phyloP scores from a whole-genome alignment of 2,888 invertebrate genomes.

The Acheta domesticus region DNA sequence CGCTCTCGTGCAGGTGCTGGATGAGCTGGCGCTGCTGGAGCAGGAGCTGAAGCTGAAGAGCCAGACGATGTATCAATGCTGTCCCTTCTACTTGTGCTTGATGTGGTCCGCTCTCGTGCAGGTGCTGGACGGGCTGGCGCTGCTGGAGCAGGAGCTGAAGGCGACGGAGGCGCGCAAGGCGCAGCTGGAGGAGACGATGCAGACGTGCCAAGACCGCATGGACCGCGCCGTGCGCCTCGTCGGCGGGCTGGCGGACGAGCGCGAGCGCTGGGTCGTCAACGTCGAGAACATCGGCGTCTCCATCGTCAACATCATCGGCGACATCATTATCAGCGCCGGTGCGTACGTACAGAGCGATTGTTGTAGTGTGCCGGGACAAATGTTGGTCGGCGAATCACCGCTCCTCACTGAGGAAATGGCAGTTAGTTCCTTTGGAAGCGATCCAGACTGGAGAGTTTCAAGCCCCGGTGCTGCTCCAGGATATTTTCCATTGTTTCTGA shows the following conservation, averaged over 20 bases:
- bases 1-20: no score
- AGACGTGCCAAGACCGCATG: slow-evolving; percentile 72
- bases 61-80: no score
- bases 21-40: no score
- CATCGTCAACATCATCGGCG: slow-evolving; percentile 63
- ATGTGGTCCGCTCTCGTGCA: slow-evolving; percentile 34
- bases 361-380: slow-evolving; percentile 38
- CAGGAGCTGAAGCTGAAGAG: no score
- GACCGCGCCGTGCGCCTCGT: slow-evolving; percentile 71
- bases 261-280: slow-evolving; percentile 68
- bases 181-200: slow-evolving; percentile 70
- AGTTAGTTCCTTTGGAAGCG: no score
- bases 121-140: slow-evolving; percentile 71
- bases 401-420: fast-evolving
- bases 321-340: slow-evolving; percentile 66
- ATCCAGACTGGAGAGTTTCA: no score
- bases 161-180: slow-evolving; percentile 69
- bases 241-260: slow-evolving; percentile 64
- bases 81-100: no score
- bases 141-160: slow-evolving; percentile 65
- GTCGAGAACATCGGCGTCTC: slow-evolving; percentile 58
- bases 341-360: slow-evolving; percentile 18
- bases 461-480: no score
- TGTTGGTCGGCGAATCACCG: no score
- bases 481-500: no score